These are phyloP conservation scores for Eurytoma californica DNA, from an alignment of 2,888 invertebrate species.

Conservation along the genomic window DNA sequence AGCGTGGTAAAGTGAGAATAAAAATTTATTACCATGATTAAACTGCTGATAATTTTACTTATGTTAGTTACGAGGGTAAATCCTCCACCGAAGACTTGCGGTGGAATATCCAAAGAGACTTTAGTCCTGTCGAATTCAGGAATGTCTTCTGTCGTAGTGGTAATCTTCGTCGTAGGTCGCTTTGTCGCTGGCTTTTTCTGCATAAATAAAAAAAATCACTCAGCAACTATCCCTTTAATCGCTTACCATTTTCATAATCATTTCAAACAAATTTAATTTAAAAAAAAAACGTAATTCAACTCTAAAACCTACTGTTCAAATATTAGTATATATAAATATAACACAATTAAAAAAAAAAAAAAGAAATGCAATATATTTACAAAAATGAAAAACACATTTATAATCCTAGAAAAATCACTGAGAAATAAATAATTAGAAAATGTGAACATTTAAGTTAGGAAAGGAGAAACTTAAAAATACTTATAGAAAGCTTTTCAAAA, in stretches of 20 bases:
- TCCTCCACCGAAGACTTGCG: slow-evolving; percentile 81
- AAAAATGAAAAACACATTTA: background rate
- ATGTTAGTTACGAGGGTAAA: slow-evolving; percentile 82
- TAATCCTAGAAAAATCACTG: background rate
- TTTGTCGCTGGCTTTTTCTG: slow-evolving; percentile 21
- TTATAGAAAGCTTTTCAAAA: slow-evolving; percentile 37
- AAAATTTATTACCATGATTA: slow-evolving; percentile 78
- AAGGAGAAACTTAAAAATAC: background rate
- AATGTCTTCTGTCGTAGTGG: slow-evolving; percentile 75
- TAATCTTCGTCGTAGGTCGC: slow-evolving; percentile 16
- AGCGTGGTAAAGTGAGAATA: background rate
- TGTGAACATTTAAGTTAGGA: background rate
- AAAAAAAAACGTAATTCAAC: background rate
- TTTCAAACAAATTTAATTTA: slow-evolving; percentile 25
- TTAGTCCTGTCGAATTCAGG: slow-evolving; percentile 76
- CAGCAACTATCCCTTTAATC: background rate
- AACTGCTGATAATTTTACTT: slow-evolving; percentile 81
- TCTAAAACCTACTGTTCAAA: slow-evolving; percentile 13
- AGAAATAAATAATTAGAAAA: background rate
- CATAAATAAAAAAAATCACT: slow-evolving; percentile 39
- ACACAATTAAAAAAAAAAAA: no score
- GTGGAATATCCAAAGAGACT: slow-evolving; percentile 82
- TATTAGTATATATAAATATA: no score
- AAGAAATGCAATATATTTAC: background rate
- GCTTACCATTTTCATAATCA: background rate